phyloP scores from a whole-genome alignment of 1,140 invertebrate species.

The Drosophila cardini region DNA sequence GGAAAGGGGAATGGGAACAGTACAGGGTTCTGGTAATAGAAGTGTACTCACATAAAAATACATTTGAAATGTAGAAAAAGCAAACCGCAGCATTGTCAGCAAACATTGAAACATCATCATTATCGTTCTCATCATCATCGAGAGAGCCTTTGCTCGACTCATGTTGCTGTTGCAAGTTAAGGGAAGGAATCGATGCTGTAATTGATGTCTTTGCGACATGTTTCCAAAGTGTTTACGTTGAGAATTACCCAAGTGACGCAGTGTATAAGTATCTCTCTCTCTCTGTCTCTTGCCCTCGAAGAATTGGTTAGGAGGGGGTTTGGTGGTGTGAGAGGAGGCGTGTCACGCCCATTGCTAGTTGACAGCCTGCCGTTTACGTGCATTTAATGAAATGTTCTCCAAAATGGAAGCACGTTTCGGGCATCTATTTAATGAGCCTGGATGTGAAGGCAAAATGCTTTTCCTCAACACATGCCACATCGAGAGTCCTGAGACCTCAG shows the following conservation, averaged over 20 bases:
- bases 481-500: neutral
- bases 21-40: slow-evolving; percentile 27
- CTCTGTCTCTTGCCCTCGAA: slow-evolving; percentile 9
- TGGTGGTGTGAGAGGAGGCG: neutral
- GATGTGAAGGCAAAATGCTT: slow-evolving; percentile 37
- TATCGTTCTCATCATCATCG: slow-evolving; percentile 44
- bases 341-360: slow-evolving; percentile 67
- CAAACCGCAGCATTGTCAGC: slow-evolving; percentile 66
- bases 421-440: slow-evolving; percentile 79
- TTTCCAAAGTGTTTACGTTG: slow-evolving; percentile 79
- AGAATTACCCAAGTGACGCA: slow-evolving; percentile 73
- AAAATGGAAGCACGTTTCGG: slow-evolving; percentile 79
- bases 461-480: slow-evolving; percentile 7
- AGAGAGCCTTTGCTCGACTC: neutral
- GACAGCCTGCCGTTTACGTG: slow-evolving; percentile 77
- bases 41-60: slow-evolving; percentile 66
- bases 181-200: slow-evolving; percentile 65
- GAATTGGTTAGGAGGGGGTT: neutral
- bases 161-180: slow-evolving; percentile 1
- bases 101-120: slow-evolving; percentile 74
- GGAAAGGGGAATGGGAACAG: no score
- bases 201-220: slow-evolving; percentile 83
- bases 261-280: slow-evolving; percentile 26
- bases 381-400: slow-evolving; percentile 81
- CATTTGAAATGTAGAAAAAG: slow-evolving; percentile 69